These are phyloP conservation scores for Spisula solida DNA, from an alignment of 2,888 invertebrate species.

Conservation along the genomic window DNA sequence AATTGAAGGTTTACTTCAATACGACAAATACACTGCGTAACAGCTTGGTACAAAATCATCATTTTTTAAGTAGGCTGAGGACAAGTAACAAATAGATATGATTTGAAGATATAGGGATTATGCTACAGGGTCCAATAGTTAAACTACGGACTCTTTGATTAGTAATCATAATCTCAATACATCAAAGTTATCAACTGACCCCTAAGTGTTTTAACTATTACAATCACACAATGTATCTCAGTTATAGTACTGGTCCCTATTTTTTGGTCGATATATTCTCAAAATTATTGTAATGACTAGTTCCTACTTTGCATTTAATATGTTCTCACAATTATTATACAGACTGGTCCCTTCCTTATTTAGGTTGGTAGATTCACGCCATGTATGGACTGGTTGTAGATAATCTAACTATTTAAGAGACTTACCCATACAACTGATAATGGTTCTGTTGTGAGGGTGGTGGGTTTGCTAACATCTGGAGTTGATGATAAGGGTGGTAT, in stretches of 20 bases:
- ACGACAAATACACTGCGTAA: too few species aligned
- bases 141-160: not conserved
- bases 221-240: too few species aligned
- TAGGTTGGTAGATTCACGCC: too few species aligned
- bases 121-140: not conserved
- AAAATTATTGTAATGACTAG: too few species aligned
- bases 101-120: not conserved
- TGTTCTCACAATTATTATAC: too few species aligned
- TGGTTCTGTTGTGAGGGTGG: slow-evolving; percentile 75
- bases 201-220: not conserved
- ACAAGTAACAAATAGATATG: not conserved
- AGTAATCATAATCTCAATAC: not conserved
- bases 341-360: too few species aligned
- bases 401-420: not conserved
- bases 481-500: slow-evolving; percentile 89
- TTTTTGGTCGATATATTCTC: too few species aligned
- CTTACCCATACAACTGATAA: slow-evolving; percentile 73
- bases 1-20: too few species aligned
- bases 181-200: not conserved
- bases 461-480: slow-evolving; percentile 85
- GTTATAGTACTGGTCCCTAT: too few species aligned
- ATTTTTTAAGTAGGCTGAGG: not conserved
- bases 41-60: not conserved
- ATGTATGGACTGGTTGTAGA: too few species aligned
- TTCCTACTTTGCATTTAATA: too few species aligned